Conservation (phyloP, 2,113 vertebrate genomes). For the Chauna torquata region DNA sequence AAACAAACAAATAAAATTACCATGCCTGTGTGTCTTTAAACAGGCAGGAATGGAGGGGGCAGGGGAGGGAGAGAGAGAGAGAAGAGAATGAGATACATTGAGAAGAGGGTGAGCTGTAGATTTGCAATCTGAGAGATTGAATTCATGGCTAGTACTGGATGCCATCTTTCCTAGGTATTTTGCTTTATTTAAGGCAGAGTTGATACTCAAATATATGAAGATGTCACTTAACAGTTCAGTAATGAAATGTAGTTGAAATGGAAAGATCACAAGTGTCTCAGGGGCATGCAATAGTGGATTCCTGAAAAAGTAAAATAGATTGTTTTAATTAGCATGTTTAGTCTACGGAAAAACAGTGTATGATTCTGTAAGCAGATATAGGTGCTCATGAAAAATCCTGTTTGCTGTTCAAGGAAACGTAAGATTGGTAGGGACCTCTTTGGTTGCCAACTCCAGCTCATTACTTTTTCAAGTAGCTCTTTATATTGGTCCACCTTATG, state of each 20-base stretch:
- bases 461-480: neutral
- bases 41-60: neutral
- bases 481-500: neutral
- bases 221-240: neutral
- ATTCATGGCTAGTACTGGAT: neutral
- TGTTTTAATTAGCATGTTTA: neutral
- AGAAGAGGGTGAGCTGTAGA: neutral
- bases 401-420: neutral
- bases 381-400: neutral
- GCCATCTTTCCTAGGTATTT: neutral
- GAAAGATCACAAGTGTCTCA: slow-evolving; percentile 4
- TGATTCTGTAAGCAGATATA: neutral
- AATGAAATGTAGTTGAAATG: neutral
- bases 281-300: neutral
- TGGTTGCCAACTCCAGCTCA: neutral
- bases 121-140: neutral
- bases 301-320: neutral
- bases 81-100: no score
- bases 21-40: neutral
- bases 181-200: neutral
- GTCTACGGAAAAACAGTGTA: neutral
- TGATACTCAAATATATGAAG: neutral
- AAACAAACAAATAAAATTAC: neutral
- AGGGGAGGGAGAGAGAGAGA: no score
- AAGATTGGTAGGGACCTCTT: neutral